Conservation (phyloP, 2,113 vertebrate genomes). For the Entosphenus tridentatus region DNA sequence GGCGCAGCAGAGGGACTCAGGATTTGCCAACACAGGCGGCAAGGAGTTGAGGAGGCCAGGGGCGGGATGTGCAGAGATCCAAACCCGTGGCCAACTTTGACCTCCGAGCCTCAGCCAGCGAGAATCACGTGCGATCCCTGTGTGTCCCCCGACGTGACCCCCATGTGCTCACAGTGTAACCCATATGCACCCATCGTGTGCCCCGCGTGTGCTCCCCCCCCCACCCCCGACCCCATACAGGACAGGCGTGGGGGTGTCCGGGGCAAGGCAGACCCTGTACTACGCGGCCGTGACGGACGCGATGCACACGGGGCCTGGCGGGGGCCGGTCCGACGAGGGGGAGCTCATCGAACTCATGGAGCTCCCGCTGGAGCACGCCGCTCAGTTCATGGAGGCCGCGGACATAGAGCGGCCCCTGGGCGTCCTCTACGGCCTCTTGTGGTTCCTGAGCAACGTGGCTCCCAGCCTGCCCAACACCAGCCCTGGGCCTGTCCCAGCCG, state of each 20-base stretch:
- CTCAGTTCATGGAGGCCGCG: constrained; percentile 55
- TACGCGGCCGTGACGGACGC: constrained; percentile 56
- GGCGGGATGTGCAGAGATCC: too few species aligned
- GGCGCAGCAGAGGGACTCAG: too few species aligned
- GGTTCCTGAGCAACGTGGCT: constrained; percentile 58
- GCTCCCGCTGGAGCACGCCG: constrained; percentile 47
- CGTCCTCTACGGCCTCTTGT: constrained; percentile 53
- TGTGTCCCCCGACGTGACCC: too few species aligned
- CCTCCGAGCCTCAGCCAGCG: too few species aligned
- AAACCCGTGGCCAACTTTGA: too few species aligned
- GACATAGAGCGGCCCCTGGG: constrained; percentile 48
- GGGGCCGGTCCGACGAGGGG: constrained; percentile 40
- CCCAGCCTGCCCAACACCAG: constrained; percentile 15
- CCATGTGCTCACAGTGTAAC: too few species aligned
- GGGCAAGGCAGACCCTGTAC: constrained; percentile 54
- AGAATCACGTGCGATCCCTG: too few species aligned
- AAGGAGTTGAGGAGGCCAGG: too few species aligned
- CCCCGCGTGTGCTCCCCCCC: too few species aligned
- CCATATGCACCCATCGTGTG: too few species aligned
- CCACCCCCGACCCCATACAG: constrained; percentile 15
- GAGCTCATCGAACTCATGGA: constrained; percentile 64
- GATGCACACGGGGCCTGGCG: constrained; percentile 36
- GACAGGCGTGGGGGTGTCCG: constrained; percentile 47
- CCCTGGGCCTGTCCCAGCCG: too few species aligned
- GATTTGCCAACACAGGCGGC: too few species aligned